These are phyloP conservation scores for Poeciliopsis retropinna DNA, from an alignment of 2,113 vertebrate genomes.

Conservation along the genomic window DNA sequence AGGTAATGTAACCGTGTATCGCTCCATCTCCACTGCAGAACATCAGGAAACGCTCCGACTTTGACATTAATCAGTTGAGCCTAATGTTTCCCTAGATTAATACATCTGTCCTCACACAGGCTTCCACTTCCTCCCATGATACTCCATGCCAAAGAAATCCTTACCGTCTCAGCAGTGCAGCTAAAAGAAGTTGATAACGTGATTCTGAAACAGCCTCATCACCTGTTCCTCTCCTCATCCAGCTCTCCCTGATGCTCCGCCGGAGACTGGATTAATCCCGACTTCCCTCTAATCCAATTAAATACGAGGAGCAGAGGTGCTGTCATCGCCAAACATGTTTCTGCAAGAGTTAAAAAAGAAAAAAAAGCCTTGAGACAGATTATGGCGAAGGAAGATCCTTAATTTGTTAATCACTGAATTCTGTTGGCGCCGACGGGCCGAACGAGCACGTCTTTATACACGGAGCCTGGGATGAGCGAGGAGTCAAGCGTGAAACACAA, in stretches of 20 bases:
- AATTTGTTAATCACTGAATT: constrained; percentile 75
- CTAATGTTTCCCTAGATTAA: constrained; percentile 60
- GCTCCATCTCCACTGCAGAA: constrained; percentile 21
- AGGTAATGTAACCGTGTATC: neutral
- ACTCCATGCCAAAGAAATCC: constrained; percentile 49
- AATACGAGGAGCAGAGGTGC: constrained; percentile 59
- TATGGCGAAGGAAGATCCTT: constrained; percentile 68
- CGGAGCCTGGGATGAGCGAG: constrained; percentile 44
- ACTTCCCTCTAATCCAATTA: constrained; percentile 77
- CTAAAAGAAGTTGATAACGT: constrained; percentile 50
- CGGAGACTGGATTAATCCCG: constrained; percentile 56
- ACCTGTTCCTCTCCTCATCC: constrained; percentile 56
- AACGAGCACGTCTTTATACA: constrained; percentile 56
- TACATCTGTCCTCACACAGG: constrained; percentile 35
- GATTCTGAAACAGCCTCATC: constrained; percentile 62
- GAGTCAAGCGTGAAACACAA: constrained; percentile 74
- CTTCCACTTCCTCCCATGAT: constrained; percentile 39
- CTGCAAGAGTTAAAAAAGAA: constrained; percentile 28
- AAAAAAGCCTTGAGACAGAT: constrained; percentile 72
- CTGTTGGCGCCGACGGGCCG: constrained; percentile 62
- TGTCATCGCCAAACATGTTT: constrained; percentile 74
- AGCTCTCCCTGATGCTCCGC: neutral
- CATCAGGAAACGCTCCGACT: constrained; percentile 36
- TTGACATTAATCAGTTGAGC: constrained; percentile 61
- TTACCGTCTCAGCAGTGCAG: constrained; percentile 25